Evolutionary conservation across 2,113 vertebrate species (phyloP).

Genomic region (Actenoides hombroni): DNA sequence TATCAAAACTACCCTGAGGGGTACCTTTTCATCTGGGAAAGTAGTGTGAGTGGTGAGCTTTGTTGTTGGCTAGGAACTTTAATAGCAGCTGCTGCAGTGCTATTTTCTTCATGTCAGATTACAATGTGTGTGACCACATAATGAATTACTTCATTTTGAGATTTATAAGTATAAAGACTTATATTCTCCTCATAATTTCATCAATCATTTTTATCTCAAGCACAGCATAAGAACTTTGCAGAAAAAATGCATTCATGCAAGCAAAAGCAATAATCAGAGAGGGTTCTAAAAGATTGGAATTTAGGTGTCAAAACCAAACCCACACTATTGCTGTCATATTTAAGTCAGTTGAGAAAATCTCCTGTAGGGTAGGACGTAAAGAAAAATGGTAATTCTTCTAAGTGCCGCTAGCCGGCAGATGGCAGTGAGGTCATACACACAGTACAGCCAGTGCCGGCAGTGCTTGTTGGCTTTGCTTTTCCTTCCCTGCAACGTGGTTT

Average conservation of each 20-base stretch:
- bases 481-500: background rate
- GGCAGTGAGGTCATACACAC: fast-evolving
- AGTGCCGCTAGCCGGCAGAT: background rate
- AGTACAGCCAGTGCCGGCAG: fast-evolving
- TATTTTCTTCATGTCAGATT: background rate
- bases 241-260: background rate
- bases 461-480: background rate
- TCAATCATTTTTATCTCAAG: background rate
- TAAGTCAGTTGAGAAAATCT: background rate
- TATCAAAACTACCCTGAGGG: background rate
- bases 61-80: background rate
- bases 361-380: background rate
- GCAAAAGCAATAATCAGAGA: too few species aligned
- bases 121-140: background rate
- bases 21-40: background rate
- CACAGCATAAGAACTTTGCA: background rate
- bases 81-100: background rate
- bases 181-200: background rate
- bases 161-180: background rate
- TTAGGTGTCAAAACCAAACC: background rate
- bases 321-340: background rate
- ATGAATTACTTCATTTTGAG: background rate
- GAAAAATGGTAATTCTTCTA: background rate
- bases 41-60: background rate
- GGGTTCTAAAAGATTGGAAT: background rate